These are phyloP conservation scores for Gastracanthus pulcherrimus DNA, from an alignment of 2,888 invertebrate genomes.

Conservation along the genomic window DNA sequence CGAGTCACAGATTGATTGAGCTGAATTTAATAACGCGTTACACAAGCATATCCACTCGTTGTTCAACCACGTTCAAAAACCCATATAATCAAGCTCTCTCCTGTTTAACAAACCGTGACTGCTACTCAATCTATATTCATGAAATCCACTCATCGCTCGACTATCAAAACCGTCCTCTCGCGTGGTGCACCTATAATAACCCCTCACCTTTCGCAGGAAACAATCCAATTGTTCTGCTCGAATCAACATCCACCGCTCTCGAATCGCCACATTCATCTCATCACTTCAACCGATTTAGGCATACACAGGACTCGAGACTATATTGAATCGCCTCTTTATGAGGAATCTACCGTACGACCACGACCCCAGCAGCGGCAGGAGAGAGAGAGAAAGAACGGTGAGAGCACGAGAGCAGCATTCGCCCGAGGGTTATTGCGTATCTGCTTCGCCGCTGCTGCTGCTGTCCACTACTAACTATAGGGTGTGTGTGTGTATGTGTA, in stretches of 20 bases:
- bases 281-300: no score
- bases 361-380: no score
- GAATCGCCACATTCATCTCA: background rate
- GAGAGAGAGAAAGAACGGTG: background rate
- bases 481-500: no score
- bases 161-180: background rate
- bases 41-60: background rate
- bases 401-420: background rate
- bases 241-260: background rate
- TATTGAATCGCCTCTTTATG: background rate
- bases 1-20: background rate
- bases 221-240: background rate
- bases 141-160: no score
- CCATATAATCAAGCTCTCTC: background rate
- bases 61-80: background rate
- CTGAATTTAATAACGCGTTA: background rate
- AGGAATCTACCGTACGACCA: background rate
- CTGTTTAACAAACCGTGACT: background rate
- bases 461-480: background rate
- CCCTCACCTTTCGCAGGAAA: background rate
- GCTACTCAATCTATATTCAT: background rate
- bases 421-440: slow-evolving; percentile 18
- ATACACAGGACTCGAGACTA: background rate
- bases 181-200: no score
- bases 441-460: background rate